These are phyloP conservation scores for Orius laevigatus DNA, from an alignment of 1,140 invertebrate species.

Conservation along the genomic window DNA sequence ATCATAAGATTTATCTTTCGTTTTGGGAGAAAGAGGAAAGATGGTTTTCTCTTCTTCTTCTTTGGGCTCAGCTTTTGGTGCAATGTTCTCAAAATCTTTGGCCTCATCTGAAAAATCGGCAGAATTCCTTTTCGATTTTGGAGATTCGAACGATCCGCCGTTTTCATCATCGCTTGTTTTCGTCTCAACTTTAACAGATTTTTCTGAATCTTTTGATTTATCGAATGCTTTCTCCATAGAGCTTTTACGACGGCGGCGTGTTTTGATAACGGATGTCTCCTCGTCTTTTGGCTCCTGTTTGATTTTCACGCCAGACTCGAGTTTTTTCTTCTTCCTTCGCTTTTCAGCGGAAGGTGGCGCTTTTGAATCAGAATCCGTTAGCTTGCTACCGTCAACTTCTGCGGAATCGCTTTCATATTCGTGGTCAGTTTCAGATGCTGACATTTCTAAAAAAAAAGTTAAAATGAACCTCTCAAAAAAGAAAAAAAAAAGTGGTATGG, in stretches of 20 bases:
- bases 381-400: constrained; percentile 25
- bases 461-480: no score
- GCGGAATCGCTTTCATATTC: constrained; percentile 24
- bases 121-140: no score
- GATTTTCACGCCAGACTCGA: no score
- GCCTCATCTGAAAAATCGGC: no score
- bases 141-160: no score
- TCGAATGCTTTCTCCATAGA: no score
- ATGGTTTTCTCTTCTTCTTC: constrained; percentile 16
- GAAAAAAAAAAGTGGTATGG: no score
- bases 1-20: constrained; percentile 7
- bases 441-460: no score
- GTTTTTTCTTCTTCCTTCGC: constrained; percentile 16
- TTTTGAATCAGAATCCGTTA: constrained; percentile 20
- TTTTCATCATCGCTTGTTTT: constrained; percentile 19
- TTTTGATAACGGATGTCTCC: no score
- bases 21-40: constrained; percentile 10
- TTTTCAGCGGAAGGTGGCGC: constrained; percentile 1
- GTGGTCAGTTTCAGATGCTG: constrained; percentile 30
- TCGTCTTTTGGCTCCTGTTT: no score
- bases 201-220: no score
- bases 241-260: no score
- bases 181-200: constrained; percentile 10
- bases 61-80: constrained; percentile 16
- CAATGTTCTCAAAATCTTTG: constrained; percentile 13